Base-by-base conservation (phyloP, 2,113 vertebrate species). In the Chiloscyllium plagiosum region DNA sequence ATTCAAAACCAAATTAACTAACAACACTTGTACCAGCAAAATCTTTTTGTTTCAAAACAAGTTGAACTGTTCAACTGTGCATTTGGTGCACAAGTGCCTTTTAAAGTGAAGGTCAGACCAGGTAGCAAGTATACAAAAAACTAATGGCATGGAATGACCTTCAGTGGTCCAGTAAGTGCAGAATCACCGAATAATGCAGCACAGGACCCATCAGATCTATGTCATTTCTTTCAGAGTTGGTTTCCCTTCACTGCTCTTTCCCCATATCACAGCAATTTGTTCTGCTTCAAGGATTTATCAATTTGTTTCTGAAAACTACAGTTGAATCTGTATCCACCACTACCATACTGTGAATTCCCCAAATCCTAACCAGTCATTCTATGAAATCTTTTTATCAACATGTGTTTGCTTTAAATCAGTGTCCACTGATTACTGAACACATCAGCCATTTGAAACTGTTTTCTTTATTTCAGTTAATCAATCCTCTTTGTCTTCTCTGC, bases 1-100 rank as follows among this genome's bases (percentile, higher is more conserved):
- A 93, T 93, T 68, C 89, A 93, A 65, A 93, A 93, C 22, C 37
- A 66, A 93, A 20, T 93, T 66, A 6, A 93, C 65, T 93, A 65
- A 92, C 52, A 90, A 29, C 33, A 92, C 33, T n/a, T 37, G 26
- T 15, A 29, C 86, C 24, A 37, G 20, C 56, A 83, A n/a, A 83
- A 80, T 83, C 4, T 42, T 22, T 68, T 68, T 52, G 26, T 52
- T 86, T 4, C 10, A 65, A 93, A 37, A 22, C 61, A 68, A 20
- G 37, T 8, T 20, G n/a, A 92, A 66, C 15, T 90, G n/a, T 6
- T 37, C 17, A 22, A 5, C 5, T 20, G 56, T 93, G n/a, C 89
- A 93, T 6, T 93, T 93, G 19, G 61, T 66, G 12, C 89, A 93
- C n/a, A 10, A 22, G 33, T 17, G 13, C 22, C 33, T 17, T 66